A percentile compares a stretch with the other conserved stretches of the same genome.
phyloP scores from a whole-genome alignment of 2,113 vertebrate species.

The Hassar affinis region DNA sequence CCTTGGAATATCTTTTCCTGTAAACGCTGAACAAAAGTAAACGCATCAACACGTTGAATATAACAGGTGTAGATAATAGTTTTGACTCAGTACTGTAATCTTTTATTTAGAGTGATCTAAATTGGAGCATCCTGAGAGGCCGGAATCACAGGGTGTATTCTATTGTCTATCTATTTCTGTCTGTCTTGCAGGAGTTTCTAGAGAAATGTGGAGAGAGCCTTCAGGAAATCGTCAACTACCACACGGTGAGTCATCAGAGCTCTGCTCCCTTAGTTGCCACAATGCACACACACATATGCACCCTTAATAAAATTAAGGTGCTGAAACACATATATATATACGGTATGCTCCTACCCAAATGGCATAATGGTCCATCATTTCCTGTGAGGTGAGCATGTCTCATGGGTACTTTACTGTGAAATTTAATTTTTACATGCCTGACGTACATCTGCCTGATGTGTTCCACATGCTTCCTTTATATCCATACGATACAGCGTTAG shows the following conservation, averaged over 20 bases:
- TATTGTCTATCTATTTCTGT: not conserved
- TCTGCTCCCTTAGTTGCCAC: not conserved
- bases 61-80: not conserved
- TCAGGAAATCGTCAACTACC: constrained; percentile 95
- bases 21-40: not conserved
- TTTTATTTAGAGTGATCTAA: not conserved
- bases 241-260: constrained; percentile 79
- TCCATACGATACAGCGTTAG: constrained; percentile 3
- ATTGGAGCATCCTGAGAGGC: not conserved
- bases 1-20: no score
- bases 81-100: not conserved
- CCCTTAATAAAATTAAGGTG: constrained; percentile 38
- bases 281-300: not conserved
- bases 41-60: not conserved
- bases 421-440: constrained; percentile 54
- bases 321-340: constrained; percentile 20
- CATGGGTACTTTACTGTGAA: constrained; percentile 31
- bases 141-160: not conserved
- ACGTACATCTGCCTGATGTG: constrained; percentile 58
- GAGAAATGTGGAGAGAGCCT: constrained; percentile 93
- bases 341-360: not conserved
- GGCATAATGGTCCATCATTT: constrained; percentile 5
- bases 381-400: not conserved
- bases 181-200: constrained; percentile 79
- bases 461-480: constrained; percentile 60